phyloP scores from a whole-genome alignment of 2,113 vertebrate genomes.

The Cercopithecus mona region DNA sequence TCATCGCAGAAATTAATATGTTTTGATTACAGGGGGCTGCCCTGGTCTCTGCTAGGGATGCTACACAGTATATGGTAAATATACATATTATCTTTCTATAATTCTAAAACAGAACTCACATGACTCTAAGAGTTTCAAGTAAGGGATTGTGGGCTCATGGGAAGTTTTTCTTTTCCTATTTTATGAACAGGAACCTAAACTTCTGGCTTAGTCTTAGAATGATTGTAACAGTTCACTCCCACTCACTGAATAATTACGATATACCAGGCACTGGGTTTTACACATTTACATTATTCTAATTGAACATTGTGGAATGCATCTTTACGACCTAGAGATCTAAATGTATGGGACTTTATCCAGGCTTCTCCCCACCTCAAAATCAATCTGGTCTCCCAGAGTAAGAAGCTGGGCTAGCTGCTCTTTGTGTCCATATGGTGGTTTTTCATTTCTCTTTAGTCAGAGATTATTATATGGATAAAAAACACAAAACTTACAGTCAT shows the following conservation, averaged over 20 bases:
- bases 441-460: conserved; percentile 22
- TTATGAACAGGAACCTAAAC: background rate
- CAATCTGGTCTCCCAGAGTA: background rate
- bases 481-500: background rate
- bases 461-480: background rate
- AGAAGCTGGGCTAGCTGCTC: background rate
- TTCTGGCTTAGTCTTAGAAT: conserved; percentile 16
- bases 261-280: background rate
- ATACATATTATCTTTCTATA: background rate
- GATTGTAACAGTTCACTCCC: conserved; percentile 21
- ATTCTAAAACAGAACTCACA: conserved; percentile 6
- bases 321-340: background rate
- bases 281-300: background rate
- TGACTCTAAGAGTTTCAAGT: background rate
- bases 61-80: background rate
- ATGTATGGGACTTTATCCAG: background rate
- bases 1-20: background rate
- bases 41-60: background rate
- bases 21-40: background rate
- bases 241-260: background rate
- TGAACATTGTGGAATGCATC: background rate
- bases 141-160: background rate
- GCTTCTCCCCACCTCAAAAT: background rate
- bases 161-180: background rate
- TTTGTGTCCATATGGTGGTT: background rate